Evolutionary conservation across 2,888 invertebrate species (phyloP), one percentile per base, ranked within the genome.

Genomic region (Campopleginae sp.): DNA sequence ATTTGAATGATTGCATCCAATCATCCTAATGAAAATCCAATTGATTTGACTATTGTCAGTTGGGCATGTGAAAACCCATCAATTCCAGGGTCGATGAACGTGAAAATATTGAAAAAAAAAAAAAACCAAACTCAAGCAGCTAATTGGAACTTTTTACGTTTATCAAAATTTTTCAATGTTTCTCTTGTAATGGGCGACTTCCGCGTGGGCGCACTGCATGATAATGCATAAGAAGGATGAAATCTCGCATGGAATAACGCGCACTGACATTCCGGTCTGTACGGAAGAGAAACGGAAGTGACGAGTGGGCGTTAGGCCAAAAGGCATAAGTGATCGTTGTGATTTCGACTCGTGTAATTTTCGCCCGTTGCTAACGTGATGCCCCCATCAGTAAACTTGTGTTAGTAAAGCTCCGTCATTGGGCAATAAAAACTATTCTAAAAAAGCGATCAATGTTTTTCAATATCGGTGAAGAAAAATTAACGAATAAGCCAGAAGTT

Each of bases 291-390:
- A 78, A 66, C 82, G 82, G 82, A 83, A 83, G 82, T 78, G 78
- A 83, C 78, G 82, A 68, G 82, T 78, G 82, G 82, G 78, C 74
- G 82, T 83, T 61, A 68, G 48, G 82, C 82, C 78, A 83, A 83
- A 82, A 83, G 77, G 48, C 63, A 72, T 65, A 68, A 63, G 46
- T 70, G 58, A 74, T 79, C 66, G 33, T 58, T 46, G 77, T 46
- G 74, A 68, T 79, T 48, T 23, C 31, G 65, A 70, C 63, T 70
- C 48, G 48, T 19, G 61, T 23, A n/a, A 74, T 51, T 23, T 6
- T 70, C 70, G 70, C 76, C n/a, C 71, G 71, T 58, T 70, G 38
- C 46, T 54, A 46, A 42, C 54, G 66, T 17, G 19, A 63, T 27
- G 8, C 58, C 78, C 31, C n/a, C n/a, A n/a, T n/a, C 12, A 44